Base-by-base conservation (phyloP, 2,113 vertebrate species). In the Halichoerus grypus region DNA sequence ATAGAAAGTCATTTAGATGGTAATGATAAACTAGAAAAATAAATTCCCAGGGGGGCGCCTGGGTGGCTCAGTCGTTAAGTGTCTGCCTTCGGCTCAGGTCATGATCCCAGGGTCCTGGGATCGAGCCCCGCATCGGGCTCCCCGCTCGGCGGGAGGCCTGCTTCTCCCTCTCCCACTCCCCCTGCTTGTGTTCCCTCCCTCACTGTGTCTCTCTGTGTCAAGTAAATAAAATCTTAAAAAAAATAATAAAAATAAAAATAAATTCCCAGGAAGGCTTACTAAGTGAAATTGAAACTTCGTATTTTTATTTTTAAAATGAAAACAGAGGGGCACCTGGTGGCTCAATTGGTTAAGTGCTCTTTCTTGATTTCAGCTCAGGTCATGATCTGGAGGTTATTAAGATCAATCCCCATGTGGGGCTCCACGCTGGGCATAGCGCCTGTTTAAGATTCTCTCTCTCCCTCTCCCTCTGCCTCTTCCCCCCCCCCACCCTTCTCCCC, bases 281-380 rank as follows among this genome's bases (percentile, higher is more conserved):
- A 21, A 39, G 7, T 63, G 14, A 79, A 84, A 61, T 51, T 26
- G 18, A 95, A 94, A 90, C 21, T 77, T 83, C 53, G 33, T 63
- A 15, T 65, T 39, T 90, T 1, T 76, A 39, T 91, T 93, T 96
- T 46, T n/a, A 53, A 95, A 88, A 53, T 77, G 24, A 97, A 91
- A 93, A 85, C 31, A 84, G 46, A 77, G 33, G 67, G 33, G 33
- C 4, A 13, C 33, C 33, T 69, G 33, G 67, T 69, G 33, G 33
- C n/a, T 69, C 33, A 36, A 18, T 69, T 4, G 0, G 33, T 69
- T n/a, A 69, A 69, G 16, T 18, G 33, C n/a, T 69, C 33, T 67
- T 67, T 67, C 67, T 69, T 69, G 67, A 69, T 69, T 36, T 69
- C 33, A 69, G 18, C 67, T 69, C 18, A 69, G 33, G 18, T 69